Conservation (phyloP, 2,113 vertebrate genomes). For the Thryonomys swinderianus region DNA sequence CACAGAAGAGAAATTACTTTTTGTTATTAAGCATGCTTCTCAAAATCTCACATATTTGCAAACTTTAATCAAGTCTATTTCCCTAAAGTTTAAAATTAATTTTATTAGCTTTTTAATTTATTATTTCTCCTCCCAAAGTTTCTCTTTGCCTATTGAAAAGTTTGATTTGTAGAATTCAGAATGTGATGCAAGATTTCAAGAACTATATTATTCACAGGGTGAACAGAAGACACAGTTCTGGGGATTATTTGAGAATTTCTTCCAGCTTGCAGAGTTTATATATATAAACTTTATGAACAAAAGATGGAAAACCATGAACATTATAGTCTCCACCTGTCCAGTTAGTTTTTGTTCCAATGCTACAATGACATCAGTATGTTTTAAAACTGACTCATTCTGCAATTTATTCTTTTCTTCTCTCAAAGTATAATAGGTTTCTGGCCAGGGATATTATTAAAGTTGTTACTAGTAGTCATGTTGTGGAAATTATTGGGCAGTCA, state of each 20-base stretch:
- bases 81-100: neutral
- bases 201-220: neutral
- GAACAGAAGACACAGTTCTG: neutral
- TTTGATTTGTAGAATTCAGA: constrained; percentile 5
- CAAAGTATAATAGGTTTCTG: neutral
- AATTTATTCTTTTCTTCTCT: neutral
- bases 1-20: neutral
- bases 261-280: neutral
- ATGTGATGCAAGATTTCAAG: neutral
- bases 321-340: neutral
- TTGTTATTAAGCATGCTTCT: neutral
- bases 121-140: neutral
- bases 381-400: neutral
- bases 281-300: neutral
- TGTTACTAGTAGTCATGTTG: neutral
- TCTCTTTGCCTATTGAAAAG: neutral
- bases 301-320: neutral
- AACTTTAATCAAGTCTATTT: neutral
- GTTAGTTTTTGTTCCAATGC: neutral
- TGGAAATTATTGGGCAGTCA: neutral
- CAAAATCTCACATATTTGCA: neutral
- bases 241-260: neutral
- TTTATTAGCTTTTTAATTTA: neutral
- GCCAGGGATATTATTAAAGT: neutral
- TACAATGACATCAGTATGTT: neutral